Conservation (phyloP, 2,797 vertebrate genomes). For the Distichodus sexfasciatus region DNA sequence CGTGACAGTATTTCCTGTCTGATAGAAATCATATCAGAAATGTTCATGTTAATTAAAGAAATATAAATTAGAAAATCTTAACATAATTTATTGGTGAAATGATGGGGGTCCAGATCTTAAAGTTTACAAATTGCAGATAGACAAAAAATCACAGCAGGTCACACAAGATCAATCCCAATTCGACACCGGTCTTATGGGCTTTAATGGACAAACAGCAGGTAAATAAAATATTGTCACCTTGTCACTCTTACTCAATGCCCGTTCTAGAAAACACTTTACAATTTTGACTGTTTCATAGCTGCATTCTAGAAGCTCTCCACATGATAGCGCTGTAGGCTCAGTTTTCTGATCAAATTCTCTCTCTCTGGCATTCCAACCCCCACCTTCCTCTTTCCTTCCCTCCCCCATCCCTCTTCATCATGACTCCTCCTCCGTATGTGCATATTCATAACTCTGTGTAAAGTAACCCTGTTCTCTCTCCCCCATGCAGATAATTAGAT, state of each 20-base stretch:
- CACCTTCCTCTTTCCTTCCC: not conserved
- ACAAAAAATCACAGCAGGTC: constrained; percentile 10
- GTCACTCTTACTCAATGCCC: not conserved
- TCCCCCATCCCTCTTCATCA: constrained; percentile 24
- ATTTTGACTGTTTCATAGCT: not conserved
- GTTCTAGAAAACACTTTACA: not conserved
- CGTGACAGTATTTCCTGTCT: too few relatives aligned
- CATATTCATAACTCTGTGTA: constrained; percentile 36
- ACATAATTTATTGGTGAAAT: not conserved
- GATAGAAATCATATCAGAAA: not conserved
- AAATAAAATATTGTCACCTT: not conserved
- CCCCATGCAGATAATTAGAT: constrained; percentile 34
- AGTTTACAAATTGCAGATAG: too few relatives aligned
- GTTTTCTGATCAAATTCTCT: constrained; percentile 31
- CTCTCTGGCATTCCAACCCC: constrained; percentile 32
- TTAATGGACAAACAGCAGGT: constrained; percentile 19
- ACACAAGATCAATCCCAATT: constrained; percentile 13
- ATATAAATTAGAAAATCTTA: not conserved
- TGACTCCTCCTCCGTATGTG: constrained; percentile 35
- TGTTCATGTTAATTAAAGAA: constrained; percentile 1
- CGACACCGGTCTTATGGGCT: not conserved
- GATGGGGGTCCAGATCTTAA: not conserved
- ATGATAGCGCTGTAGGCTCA: constrained; percentile 55
- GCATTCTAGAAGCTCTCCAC: constrained; percentile 48
- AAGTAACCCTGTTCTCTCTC: not conserved